Conservation (phyloP, 2,888 invertebrate genomes). For the Callimorpha dominula region DNA sequence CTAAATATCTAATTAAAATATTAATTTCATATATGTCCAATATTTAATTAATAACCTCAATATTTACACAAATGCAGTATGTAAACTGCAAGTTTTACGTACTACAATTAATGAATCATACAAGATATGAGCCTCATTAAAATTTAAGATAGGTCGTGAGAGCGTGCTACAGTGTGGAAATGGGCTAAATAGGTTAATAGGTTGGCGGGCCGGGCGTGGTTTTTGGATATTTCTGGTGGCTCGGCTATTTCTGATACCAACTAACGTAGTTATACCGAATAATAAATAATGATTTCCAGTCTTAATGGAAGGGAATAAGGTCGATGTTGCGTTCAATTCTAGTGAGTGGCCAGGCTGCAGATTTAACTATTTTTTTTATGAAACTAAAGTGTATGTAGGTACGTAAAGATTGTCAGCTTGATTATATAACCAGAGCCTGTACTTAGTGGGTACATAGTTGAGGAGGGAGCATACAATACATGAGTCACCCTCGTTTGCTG, state of each 20-base stretch:
- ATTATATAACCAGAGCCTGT: not conserved
- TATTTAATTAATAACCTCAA: not conserved
- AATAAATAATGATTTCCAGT: constrained; percentile 22
- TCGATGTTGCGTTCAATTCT: constrained; percentile 26
- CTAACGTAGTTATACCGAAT: constrained; percentile 13
- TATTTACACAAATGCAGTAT: not conserved
- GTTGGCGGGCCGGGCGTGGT: constrained; percentile 44
- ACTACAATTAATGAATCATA: not conserved
- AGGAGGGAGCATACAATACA: not conserved
- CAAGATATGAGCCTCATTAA: not conserved
- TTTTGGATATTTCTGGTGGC: constrained; percentile 50
- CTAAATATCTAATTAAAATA: too few relatives aligned
- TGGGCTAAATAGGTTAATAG: constrained; percentile 45
- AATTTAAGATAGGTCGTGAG: constrained; percentile 1
- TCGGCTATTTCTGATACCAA: constrained; percentile 44
- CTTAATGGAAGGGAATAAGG: constrained; percentile 32
- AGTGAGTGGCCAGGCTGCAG: constrained; percentile 13
- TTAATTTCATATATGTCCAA: not conserved
- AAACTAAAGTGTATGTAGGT: not conserved
- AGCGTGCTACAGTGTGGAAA: constrained; percentile 10
- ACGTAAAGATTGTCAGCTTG: not conserved
- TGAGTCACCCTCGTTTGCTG: not conserved
- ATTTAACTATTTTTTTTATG: not conserved
- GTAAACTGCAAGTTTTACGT: not conserved
- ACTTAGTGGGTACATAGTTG: not conserved